phyloP scores from a whole-genome alignment of 2,797 vertebrate genomes.

The Tadarida brasiliensis region DNA sequence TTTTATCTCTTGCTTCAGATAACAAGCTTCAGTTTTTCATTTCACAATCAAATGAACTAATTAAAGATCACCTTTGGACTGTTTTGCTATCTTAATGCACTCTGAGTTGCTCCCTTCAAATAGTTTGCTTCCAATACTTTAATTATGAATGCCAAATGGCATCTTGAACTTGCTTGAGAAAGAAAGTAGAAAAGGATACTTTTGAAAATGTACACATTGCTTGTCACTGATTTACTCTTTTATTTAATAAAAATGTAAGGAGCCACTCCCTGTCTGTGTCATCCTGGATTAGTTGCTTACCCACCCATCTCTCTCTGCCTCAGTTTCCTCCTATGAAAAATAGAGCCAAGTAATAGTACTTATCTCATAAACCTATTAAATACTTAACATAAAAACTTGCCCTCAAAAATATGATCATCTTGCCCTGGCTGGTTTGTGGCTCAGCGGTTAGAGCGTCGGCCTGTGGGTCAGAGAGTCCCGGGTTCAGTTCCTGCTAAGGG shows the following conservation, averaged over 20 bases:
- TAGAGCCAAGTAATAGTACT: not conserved
- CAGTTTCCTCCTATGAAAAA: constrained; percentile 44
- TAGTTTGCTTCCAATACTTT: constrained; percentile 75
- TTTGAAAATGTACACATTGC: constrained; percentile 8
- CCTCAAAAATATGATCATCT: not conserved
- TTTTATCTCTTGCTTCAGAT: constrained; percentile 80
- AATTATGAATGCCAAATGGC: constrained; percentile 71
- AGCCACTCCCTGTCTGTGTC: not conserved
- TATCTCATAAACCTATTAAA: not conserved
- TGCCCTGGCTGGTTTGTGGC: too few species aligned
- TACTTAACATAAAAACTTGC: not conserved
- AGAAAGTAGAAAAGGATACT: constrained; percentile 69
- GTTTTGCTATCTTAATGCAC: constrained; percentile 39
- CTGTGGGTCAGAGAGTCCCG: too few species aligned
- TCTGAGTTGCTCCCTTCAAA: constrained; percentile 79
- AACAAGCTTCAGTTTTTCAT: constrained; percentile 72
- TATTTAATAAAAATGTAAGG: constrained; percentile 32
- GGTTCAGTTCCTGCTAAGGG: too few species aligned
- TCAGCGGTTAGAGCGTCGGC: too few species aligned
- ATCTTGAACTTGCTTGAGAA: constrained; percentile 70
- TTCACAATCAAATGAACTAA: constrained; percentile 79
- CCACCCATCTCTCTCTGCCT: not conserved
- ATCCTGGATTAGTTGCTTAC: not conserved
- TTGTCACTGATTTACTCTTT: constrained; percentile 46
- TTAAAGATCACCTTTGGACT: constrained; percentile 74